Percentiles rank a stretch among this genome's conserved stretches.
Conservation (phyloP, 2,797 vertebrate species). For the Botia almorhae region DNA sequence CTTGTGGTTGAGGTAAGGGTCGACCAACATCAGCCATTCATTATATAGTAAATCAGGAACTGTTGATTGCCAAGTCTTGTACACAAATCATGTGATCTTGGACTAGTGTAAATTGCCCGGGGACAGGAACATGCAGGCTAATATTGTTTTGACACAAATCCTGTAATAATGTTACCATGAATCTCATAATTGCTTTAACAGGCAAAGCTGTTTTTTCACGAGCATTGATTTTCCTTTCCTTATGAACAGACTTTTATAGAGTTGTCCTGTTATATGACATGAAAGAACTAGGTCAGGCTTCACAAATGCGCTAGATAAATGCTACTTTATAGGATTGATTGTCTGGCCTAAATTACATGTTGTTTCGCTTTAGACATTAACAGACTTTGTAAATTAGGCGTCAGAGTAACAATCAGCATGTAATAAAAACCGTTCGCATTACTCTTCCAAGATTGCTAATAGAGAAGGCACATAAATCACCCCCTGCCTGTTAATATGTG, state of each 20-base stretch:
- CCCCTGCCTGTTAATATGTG: conserved; percentile 4
- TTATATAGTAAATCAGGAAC: conserved; percentile 25
- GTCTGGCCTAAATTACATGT: conserved; percentile 37
- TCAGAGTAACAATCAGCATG: conserved; percentile 41
- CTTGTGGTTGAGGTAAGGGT: conserved; percentile 40
- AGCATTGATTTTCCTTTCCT: conserved; percentile 17
- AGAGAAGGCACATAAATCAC: conserved; percentile 16
- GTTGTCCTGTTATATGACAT: conserved; percentile 20
- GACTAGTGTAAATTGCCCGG: background rate
- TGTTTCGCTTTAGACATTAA: conserved; percentile 45
- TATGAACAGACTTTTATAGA: conserved; percentile 23
- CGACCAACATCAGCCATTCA: conserved; percentile 34
- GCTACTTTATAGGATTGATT: conserved; percentile 11
- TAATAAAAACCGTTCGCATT: conserved; percentile 43
- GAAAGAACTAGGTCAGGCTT: conserved; percentile 35
- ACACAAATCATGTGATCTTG: too few species aligned
- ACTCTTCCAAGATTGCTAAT: conserved; percentile 31
- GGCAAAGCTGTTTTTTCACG: background rate
- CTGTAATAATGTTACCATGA: background rate
- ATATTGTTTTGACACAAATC: background rate
- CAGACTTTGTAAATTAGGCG: conserved; percentile 44
- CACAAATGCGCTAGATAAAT: conserved; percentile 42
- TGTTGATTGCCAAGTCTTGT: conserved; percentile 1
- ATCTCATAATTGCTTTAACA: background rate
- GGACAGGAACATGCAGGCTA: background rate